Conservation (phyloP, 1,140 invertebrate genomes). For the Drosophila sp. region DNA sequence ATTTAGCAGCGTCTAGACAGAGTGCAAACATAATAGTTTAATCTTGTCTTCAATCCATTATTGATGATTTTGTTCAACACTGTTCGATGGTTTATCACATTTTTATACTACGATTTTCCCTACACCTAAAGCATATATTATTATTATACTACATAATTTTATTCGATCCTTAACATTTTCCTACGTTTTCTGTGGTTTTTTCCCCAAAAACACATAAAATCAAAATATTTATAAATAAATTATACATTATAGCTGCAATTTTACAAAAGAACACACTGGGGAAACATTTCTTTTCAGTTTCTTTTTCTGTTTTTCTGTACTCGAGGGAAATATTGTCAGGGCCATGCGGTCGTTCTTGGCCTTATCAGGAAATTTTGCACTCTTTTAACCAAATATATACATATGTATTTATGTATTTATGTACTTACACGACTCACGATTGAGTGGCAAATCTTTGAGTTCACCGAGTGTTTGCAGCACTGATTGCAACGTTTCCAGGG, state of each 20-base stretch:
- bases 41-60: too few relatives aligned
- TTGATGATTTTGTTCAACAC: too few relatives aligned
- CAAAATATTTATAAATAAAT: conserved; percentile 75
- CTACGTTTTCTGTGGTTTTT: conserved; percentile 24
- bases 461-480: conserved; percentile 65
- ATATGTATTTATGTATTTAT: too few relatives aligned
- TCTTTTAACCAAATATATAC: conserved; percentile 25
- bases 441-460: conserved; percentile 70
- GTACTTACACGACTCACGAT: conserved; percentile 79
- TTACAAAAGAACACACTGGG: neutral
- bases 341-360: conserved; percentile 38
- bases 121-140: neutral
- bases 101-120: too few relatives aligned
- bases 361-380: conserved; percentile 13
- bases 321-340: conserved; percentile 5
- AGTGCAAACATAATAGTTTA: neutral
- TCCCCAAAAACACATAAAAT: conserved; percentile 29
- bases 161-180: conserved; percentile 17
- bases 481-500: conserved; percentile 70
- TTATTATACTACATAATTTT: neutral
- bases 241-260: conserved; percentile 58
- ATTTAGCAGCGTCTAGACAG: conserved; percentile 8
- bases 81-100: too few relatives aligned
- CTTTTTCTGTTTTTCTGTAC: neutral
- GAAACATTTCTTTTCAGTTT: neutral